Conservation (phyloP, 2,113 vertebrate species). For the Hucho hucho region DNA sequence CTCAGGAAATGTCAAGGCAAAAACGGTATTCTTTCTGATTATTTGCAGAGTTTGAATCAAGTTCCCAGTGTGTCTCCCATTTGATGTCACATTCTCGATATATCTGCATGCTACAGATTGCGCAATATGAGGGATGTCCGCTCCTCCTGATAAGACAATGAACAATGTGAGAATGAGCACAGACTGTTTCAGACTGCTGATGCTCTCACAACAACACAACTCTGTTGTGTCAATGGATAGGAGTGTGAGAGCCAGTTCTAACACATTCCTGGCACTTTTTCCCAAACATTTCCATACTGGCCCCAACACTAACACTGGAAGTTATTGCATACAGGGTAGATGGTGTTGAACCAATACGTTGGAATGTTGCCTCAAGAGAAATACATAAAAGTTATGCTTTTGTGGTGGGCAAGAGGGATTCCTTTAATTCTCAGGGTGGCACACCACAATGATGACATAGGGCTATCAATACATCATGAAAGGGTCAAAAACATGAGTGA, state of each 20-base stretch:
- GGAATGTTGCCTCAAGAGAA: slow-evolving; percentile 24
- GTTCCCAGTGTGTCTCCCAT: background rate
- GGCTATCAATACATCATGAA: background rate
- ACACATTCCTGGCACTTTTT: slow-evolving; percentile 43
- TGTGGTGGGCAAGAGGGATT: slow-evolving; percentile 16
- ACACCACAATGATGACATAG: background rate
- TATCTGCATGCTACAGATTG: background rate
- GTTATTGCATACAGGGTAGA: slow-evolving; percentile 14
- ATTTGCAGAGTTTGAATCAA: no score
- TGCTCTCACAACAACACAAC: slow-evolving; percentile 3
- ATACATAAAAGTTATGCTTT: slow-evolving; percentile 5
- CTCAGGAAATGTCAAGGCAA: background rate
- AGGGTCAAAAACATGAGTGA: background rate
- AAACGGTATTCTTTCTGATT: no score
- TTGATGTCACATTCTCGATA: background rate
- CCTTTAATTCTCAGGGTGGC: background rate
- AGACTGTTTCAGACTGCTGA: background rate
- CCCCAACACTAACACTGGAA: slow-evolving; percentile 5
- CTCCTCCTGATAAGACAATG: background rate
- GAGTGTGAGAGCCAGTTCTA: slow-evolving; percentile 35
- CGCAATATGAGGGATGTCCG: background rate
- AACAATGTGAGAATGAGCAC: background rate
- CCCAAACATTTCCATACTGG: slow-evolving; percentile 12
- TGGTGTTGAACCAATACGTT: slow-evolving; percentile 20
- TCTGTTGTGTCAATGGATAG: slow-evolving; percentile 10